Evolutionary conservation across 2,113 vertebrate genomes (phyloP), one percentile per base, ranked within the genome.

Genomic region (Lycaon pictus): DNA sequence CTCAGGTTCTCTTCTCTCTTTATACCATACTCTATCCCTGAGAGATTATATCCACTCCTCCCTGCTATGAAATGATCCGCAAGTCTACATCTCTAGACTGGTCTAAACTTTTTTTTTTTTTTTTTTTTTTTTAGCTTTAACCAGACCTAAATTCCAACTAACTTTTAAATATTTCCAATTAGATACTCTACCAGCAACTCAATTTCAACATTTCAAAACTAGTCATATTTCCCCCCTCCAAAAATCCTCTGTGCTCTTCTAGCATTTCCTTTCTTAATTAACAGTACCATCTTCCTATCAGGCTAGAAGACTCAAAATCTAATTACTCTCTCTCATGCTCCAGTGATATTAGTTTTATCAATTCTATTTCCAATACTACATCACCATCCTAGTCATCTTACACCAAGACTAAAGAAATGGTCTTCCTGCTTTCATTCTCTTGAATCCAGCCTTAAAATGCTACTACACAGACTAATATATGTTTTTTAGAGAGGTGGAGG

Each of bases 171-270:
- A 82, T 79, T 82, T 93, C 32, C 71, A 80, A 79, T 69, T 15
- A 82, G 74, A 37, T n/a, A 92, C 10, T 94, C 55, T 83, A 90
- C 4, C 43, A 83, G 88, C 23, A 96, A 96, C 56, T 92, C 65
- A 76, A 89, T 82, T 74, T 86, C 74, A 83, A 35, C 19, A 93
- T 77, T 35, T 92, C 53, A 89, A 85, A 92, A 81, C 25, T 3
- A 27, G 23, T 83, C 35, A 56, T 16, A 90, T 43, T 32, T 32
- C 29, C 29, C 29, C 35, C 62, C 43, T 84, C 58, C 19, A 58
- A 92, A 96, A 74, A 80, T 32, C 56, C 19, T 65, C 56, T 55
- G n/a, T 69, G n/a, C 15, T 83, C 51, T 51, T 86, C 72, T 0
- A 89, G 71, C 5, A 89, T 37, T 95, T 51, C 51, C 51, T 90